Conservation (phyloP, 1,140 invertebrate genomes). For the Drosophila bifasciata region DNA sequence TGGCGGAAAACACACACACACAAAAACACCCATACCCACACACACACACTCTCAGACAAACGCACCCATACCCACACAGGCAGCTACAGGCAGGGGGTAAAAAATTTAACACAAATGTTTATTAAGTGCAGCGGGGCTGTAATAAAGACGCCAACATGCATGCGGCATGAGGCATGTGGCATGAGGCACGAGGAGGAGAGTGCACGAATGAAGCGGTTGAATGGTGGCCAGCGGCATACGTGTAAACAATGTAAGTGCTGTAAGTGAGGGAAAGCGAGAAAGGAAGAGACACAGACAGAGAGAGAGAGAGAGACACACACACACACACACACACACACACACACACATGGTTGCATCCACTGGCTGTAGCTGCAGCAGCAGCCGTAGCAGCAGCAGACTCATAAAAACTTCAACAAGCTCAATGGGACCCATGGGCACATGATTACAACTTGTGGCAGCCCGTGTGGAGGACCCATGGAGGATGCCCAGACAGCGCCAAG, state of each 20-base stretch:
- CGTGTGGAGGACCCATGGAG: slow-evolving; percentile 35
- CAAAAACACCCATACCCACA: slow-evolving; percentile 9
- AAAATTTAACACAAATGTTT: slow-evolving; percentile 77
- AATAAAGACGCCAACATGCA: slow-evolving; percentile 75
- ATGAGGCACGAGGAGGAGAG: slow-evolving; percentile 1
- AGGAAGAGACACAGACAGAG: not conserved
- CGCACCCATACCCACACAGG: too few relatives aligned
- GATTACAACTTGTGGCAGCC: slow-evolving; percentile 72
- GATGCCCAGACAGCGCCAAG: slow-evolving; percentile 26
- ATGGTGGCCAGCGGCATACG: slow-evolving; percentile 58
- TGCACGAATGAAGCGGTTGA: slow-evolving; percentile 22
- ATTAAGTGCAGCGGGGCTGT: slow-evolving; percentile 74
- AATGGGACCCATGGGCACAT: slow-evolving; percentile 76
- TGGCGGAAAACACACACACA: slow-evolving; percentile 1
- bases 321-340: slow-evolving; percentile 19
- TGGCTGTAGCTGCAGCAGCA: slow-evolving; percentile 44
- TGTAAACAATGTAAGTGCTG: slow-evolving; percentile 72
- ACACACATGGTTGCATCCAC: slow-evolving; percentile 18
- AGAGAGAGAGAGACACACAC: not conserved
- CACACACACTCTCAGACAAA: not conserved
- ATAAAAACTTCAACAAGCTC: slow-evolving; percentile 80
- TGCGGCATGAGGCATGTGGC: slow-evolving; percentile 11
- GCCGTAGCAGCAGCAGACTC: slow-evolving; percentile 66
- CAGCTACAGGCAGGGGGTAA: slow-evolving; percentile 8
- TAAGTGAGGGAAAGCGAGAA: not conserved